Percentiles rank a stretch among this genome's conserved stretches.
phyloP scores from a whole-genome alignment of 2,888 invertebrate genomes.

The Acleris holmiana region DNA sequence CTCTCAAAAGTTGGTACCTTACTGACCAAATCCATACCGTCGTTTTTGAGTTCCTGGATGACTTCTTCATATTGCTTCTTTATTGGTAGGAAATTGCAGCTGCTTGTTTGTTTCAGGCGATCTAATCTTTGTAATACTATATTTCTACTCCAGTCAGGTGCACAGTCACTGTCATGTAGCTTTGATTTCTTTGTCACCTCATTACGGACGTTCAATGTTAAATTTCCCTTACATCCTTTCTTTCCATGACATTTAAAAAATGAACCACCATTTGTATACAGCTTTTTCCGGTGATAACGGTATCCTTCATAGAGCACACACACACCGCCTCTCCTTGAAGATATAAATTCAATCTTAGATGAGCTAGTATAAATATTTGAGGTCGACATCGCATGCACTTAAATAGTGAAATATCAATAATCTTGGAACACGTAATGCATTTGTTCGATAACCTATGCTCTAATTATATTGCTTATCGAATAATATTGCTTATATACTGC shows the following conservation, averaged over 20 bases:
- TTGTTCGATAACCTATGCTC: neutral
- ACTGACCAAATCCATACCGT: conserved; percentile 10
- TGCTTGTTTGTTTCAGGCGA: conserved; percentile 13
- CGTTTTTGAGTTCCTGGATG: conserved; percentile 16
- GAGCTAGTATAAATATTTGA: conserved; percentile 10
- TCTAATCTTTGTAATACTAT: conserved; percentile 13
- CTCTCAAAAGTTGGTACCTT: conserved; percentile 15
- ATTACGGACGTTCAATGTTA: too few relatives aligned
- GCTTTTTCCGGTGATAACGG: too few relatives aligned
- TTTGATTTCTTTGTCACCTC: neutral
- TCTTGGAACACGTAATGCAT: conserved; percentile 10
- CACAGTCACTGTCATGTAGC: conserved; percentile 5
- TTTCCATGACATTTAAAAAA: too few relatives aligned
- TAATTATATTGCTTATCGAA: neutral
- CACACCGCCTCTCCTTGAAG: conserved; percentile 17
- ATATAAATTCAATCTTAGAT: conserved; percentile 15
- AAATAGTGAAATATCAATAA: conserved; percentile 11
- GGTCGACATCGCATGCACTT: conserved; percentile 8
- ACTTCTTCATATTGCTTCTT: conserved; percentile 17
- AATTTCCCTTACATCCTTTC: too few relatives aligned
- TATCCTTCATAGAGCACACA: too few relatives aligned
- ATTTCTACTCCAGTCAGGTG: conserved; percentile 12
- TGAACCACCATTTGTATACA: too few relatives aligned
- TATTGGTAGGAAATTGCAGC: conserved; percentile 20
- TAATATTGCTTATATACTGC: neutral